Conservation (phyloP, 1,140 invertebrate genomes). For the Drosophila virilis region DNA sequence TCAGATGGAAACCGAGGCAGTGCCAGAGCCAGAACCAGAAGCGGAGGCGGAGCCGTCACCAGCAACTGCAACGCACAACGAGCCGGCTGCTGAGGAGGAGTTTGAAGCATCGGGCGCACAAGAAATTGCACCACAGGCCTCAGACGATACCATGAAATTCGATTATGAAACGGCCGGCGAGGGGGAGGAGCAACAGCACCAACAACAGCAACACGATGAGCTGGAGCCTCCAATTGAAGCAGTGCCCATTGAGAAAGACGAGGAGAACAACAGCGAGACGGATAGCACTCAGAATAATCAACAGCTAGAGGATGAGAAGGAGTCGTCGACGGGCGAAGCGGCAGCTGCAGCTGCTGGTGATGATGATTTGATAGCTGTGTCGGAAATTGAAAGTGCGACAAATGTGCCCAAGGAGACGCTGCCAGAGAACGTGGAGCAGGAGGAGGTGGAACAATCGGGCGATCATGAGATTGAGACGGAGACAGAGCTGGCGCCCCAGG, state of each 20-base stretch:
- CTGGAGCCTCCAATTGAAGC: constrained; percentile 1
- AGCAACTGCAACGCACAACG: constrained; percentile 14
- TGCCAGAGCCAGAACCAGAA: constrained; percentile 1
- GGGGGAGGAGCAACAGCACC: constrained; percentile 31
- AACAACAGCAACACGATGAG: constrained; percentile 42
- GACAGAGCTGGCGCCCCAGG: not conserved
- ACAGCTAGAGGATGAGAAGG: constrained; percentile 33
- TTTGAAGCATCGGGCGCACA: constrained; percentile 59
- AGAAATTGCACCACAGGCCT: constrained; percentile 54
- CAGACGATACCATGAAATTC: constrained; percentile 81
- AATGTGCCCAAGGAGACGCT: constrained; percentile 27
- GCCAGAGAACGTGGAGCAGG: constrained; percentile 27
- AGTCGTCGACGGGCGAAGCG: constrained; percentile 3
- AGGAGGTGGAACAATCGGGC: constrained; percentile 54
- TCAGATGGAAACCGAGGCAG: constrained; percentile 16
- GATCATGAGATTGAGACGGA: constrained; percentile 58
- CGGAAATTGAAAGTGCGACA: constrained; percentile 74
- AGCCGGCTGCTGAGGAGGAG: constrained; percentile 28
- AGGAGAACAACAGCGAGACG: constrained; percentile 34
- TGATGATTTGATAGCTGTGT: constrained; percentile 69
- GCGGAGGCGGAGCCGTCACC: constrained; percentile 15
- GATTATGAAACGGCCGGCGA: constrained; percentile 73
- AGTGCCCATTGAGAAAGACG: constrained; percentile 47
- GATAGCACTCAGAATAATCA: constrained; percentile 46
- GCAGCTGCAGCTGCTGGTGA: constrained; percentile 37